A percentile compares a stretch with the other conserved stretches of the same genome.
Evolutionary conservation across 2,888 invertebrate species (phyloP).

Genomic region (Chymomyza caudatula): DNA sequence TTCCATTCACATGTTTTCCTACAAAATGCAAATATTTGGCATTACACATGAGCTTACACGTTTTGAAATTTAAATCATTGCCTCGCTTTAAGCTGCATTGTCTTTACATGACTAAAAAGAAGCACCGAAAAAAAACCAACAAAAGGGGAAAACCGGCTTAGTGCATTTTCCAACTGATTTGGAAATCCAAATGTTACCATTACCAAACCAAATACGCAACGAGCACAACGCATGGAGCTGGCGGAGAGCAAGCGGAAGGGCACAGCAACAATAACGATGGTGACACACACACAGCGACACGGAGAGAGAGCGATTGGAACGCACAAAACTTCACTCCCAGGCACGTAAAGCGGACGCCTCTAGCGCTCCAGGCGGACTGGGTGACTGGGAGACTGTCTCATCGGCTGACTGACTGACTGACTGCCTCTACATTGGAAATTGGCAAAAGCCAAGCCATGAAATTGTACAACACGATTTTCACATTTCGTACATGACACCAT

Average conservation of each 20-base stretch:
- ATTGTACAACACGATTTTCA: slow-evolving; percentile 70
- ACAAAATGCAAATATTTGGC: neutral
- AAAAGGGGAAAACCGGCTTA: slow-evolving; percentile 19
- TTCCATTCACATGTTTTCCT: too few species aligned
- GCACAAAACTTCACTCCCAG: slow-evolving; percentile 19
- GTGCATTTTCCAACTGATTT: slow-evolving; percentile 71
- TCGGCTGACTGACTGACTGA: slow-evolving; percentile 12
- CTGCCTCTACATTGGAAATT: slow-evolving; percentile 56
- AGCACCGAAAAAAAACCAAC: slow-evolving; percentile 4
- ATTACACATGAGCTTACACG: neutral
- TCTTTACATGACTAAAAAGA: slow-evolving; percentile 13
- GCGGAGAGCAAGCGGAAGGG: neutral
- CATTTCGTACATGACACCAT: slow-evolving; percentile 71
- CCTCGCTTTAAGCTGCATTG: slow-evolving; percentile 37
- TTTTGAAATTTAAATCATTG: slow-evolving; percentile 24
- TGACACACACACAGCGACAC: slow-evolving; percentile 4
- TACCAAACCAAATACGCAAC: slow-evolving; percentile 69
- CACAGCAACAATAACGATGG: slow-evolving; percentile 9
- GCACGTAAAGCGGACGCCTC: slow-evolving; percentile 14
- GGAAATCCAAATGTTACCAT: slow-evolving; percentile 64
- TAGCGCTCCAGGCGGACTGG: neutral
- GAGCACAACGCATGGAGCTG: slow-evolving; percentile 7
- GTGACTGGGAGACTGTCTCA: neutral
- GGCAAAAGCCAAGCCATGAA: slow-evolving; percentile 69
- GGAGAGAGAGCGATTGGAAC: neutral